Evolutionary conservation across 1,140 invertebrate genomes (phyloP), one percentile per base, ranked within the genome.

Genomic region (Drosophila insularis): DNA sequence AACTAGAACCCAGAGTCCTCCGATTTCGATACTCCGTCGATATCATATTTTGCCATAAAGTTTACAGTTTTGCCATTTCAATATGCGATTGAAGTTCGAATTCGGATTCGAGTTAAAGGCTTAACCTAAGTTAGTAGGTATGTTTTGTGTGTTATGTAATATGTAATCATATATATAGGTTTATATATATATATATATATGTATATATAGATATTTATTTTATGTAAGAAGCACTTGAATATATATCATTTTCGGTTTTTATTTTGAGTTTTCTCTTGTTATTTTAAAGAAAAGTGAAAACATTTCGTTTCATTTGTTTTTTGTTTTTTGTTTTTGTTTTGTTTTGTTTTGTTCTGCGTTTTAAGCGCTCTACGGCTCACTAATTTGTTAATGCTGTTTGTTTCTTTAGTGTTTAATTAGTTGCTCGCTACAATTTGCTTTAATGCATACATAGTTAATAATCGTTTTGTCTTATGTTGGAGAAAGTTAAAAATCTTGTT

Each of bases 141-240:
- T 82, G 11, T 50, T 50, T 50, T 50, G 43, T 50, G 43, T 50
- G 43, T 81, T 74, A 80, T 80, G 59, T 80, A 72, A 76, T 75
- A 70, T 66, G 53, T 84, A 76, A 76, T 71, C 62, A 50, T 63
- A 65, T 21, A 63, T 75, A 32, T 66, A 56, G 23, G 4, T 23
- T 23, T 74, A 63, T 75, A 60, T 76, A 37, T 78, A 66, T 77
- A 63, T 76, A 68, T 80, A 66, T 84, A 71, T 69, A 63, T 67
- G 53, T 75, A 65, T 75, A 68, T 71, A 69, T 78, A 63, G 74
- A 54, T 74, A 60, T 87, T 89, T 85, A 81, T 81, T 89, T 91
- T 91, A 90, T 90, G 78, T 91, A 91, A 91, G 90, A 91, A 91
- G 90, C 90, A 91, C 90, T 91, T 91, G 90, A 91, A 91, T 91